Evolutionary conservation across 2,888 invertebrate genomes (phyloP), one percentile per base, ranked within the genome.

Genomic region (Drosophila parthenogenetica): DNA sequence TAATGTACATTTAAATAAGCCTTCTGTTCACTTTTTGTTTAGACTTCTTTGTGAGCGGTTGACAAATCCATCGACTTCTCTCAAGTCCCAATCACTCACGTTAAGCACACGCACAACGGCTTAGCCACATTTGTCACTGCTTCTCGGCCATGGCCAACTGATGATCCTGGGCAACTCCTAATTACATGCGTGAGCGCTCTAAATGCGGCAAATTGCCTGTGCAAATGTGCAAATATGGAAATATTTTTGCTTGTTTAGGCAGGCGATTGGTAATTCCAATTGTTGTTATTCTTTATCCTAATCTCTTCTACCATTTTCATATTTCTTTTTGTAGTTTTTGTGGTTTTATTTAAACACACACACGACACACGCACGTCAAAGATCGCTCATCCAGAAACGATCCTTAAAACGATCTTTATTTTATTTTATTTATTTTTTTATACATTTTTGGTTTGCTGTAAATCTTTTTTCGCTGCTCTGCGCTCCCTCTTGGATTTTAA

Each of bases 141-240:
- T 42, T 43, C n/a, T 48, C 3, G 37, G n/a, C 51, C 51, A 46
- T 35, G 68, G 14, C 51, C 76, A 66, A 35, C 35, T 13, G 45
- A 49, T 76, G 58, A 78, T 68, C 79, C 76, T 59, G 48, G 64
- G 58, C 76, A 69, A 69, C 54, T 87, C 73, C 89, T 89, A 88
- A 83, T 83, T 89, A 87, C 89, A 87, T 84, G 83, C 89, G 87
- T 83, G 89, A 88, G 87, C 89, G 83, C 83, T 83, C 89, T 87
- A 89, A 83, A 88, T 89, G 89, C 79, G 57, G 78, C 81, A 80
- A 83, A 88, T 39, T 49, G 59, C 14, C 19, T n/a, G 53, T n/a
- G 53, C 8, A 60, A 50, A 49, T 45, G 11, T 37, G 42, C 39
- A 53, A 55, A 67, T 62, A 62, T 65, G 66, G 68, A 70, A 81